A percentile compares a stretch with the other conserved stretches of the same genome.
Evolutionary conservation across 1,140 invertebrate species (phyloP).

Genomic region (Drosophila funebris): DNA sequence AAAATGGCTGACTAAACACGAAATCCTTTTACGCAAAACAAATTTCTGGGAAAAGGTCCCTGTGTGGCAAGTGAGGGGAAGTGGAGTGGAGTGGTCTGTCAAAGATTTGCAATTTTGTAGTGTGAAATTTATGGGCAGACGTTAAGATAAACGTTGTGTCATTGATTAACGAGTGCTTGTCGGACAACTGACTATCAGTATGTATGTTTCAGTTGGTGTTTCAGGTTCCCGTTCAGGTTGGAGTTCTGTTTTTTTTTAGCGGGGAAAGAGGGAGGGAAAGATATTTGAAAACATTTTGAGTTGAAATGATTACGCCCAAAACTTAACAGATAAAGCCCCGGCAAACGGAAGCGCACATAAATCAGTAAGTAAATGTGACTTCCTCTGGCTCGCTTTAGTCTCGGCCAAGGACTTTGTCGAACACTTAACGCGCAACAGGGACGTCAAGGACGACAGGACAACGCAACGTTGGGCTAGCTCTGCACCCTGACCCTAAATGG

Average conservation of each 20-base stretch:
- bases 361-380: slow-evolving; percentile 79
- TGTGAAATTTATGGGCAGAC: slow-evolving; percentile 75
- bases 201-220: slow-evolving; percentile 8
- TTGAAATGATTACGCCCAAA: slow-evolving; percentile 80
- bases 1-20: slow-evolving; percentile 42
- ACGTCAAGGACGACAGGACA: slow-evolving; percentile 1
- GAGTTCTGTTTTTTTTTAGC: not conserved
- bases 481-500: slow-evolving; percentile 3
- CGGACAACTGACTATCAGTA: slow-evolving; percentile 37
- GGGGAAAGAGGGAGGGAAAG: too few relatives aligned
- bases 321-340: slow-evolving; percentile 74
- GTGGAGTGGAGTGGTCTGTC: too few relatives aligned
- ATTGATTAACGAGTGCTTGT: slow-evolving; percentile 70
- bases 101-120: slow-evolving; percentile 75
- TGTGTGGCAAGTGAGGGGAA: not conserved
- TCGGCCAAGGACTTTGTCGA: slow-evolving; percentile 27
- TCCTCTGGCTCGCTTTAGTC: slow-evolving; percentile 25
- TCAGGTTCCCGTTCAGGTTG: not conserved
- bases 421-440: slow-evolving; percentile 42
- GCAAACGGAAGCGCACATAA: slow-evolving; percentile 72
- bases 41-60: slow-evolving; percentile 26
- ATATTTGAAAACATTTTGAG: slow-evolving; percentile 69
- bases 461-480: not conserved
- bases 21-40: slow-evolving; percentile 66
- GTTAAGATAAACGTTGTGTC: slow-evolving; percentile 78